phyloP scores from a whole-genome alignment of 2,888 invertebrate species.

The Pterostichus niger region DNA sequence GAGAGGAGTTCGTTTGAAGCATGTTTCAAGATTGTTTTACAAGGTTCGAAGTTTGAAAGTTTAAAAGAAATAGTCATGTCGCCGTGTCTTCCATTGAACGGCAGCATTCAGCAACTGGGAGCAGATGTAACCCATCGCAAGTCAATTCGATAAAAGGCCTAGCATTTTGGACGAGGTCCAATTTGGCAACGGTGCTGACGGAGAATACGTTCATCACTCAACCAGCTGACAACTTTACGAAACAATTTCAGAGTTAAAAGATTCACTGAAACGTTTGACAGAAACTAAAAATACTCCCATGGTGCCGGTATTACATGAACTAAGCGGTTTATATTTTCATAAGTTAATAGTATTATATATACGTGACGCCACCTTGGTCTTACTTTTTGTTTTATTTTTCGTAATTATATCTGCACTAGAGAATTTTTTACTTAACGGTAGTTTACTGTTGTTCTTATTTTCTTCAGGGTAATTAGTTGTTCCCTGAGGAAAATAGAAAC shows the following conservation, averaged over 20 bases:
- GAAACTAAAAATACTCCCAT: slow-evolving; percentile 31
- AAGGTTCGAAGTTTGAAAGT: slow-evolving; percentile 29
- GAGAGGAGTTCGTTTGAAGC: slow-evolving; percentile 5
- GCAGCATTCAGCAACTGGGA: slow-evolving; percentile 26
- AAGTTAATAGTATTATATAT: slow-evolving; percentile 15
- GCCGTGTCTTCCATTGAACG: background rate
- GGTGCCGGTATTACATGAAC: slow-evolving; percentile 12
- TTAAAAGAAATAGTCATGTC: slow-evolving; percentile 36
- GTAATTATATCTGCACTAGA: slow-evolving; percentile 17
- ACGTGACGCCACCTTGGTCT: slow-evolving; percentile 11
- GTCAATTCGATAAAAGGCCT: slow-evolving; percentile 57
- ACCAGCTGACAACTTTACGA: slow-evolving; percentile 46
- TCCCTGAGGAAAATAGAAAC: slow-evolving; percentile 42
- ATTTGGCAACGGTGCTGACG: slow-evolving; percentile 56
- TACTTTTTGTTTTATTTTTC: slow-evolving; percentile 18
- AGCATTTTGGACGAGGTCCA: slow-evolving; percentile 58
- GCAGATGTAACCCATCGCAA: slow-evolving; percentile 55
- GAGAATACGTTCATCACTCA: slow-evolving; percentile 61
- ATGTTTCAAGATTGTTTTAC: slow-evolving; percentile 24
- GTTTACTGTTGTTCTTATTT: slow-evolving; percentile 39
- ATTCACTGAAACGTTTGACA: slow-evolving; percentile 49
- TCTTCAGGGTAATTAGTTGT: slow-evolving; percentile 44
- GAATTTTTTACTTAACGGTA: slow-evolving; percentile 33
- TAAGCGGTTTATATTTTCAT: background rate
- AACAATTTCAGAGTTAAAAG: slow-evolving; percentile 56